Percentiles rank a stretch among this genome's conserved stretches.
Evolutionary conservation across 92 coral and sea anemone genomes (phyloP).

Genomic region (Micromussa lordhowensis): DNA sequence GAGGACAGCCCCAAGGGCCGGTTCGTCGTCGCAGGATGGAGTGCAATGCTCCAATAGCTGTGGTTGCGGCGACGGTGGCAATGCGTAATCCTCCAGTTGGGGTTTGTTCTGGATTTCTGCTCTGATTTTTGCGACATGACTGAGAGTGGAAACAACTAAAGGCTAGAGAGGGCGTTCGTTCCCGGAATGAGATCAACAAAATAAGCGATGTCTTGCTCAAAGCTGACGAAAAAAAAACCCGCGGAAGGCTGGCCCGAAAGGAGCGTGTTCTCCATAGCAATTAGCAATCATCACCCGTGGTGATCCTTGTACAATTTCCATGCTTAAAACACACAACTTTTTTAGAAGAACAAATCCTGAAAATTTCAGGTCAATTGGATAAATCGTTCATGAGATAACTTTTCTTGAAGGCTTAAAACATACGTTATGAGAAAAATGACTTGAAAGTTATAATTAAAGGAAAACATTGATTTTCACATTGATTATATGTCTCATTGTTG

Average conservation of each 20-base stretch:
- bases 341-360: too few species aligned
- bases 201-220: background rate
- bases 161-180: conserved; percentile 17
- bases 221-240: too few species aligned
- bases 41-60: background rate
- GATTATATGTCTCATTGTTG: background rate
- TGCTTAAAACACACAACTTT: conserved; percentile 39
- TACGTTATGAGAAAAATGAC: conserved; percentile 38
- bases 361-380: conserved; percentile 54
- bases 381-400: conserved; percentile 48
- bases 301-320: too few species aligned
- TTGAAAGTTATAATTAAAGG: conserved; percentile 27
- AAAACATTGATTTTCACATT: conserved; percentile 4
- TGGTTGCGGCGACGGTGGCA: conserved; percentile 8
- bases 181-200: conserved; percentile 15
- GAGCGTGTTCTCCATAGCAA: too few species aligned
- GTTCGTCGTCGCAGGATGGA: conserved; percentile 1
- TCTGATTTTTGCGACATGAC: conserved; percentile 14
- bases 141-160: conserved; percentile 3
- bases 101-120: background rate
- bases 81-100: conserved; percentile 16
- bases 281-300: too few species aligned
- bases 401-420: conserved; percentile 38
- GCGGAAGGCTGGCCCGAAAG: too few species aligned
- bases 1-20: background rate